Evolutionary conservation across 2,113 vertebrate species (phyloP).

Genomic region (Mus pahari): DNA sequence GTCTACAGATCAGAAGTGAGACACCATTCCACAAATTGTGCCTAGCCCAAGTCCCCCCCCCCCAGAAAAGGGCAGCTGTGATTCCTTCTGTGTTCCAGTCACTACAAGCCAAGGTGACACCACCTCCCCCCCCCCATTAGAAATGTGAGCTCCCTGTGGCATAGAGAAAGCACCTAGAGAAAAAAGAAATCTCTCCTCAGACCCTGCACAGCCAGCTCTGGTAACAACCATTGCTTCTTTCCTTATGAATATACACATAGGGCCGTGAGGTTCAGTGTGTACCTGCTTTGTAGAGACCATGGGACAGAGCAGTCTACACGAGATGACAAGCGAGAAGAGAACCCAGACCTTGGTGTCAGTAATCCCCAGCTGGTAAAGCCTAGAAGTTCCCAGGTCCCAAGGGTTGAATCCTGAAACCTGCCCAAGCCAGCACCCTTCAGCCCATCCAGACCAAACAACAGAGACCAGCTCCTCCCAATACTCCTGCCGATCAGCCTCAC

Average conservation of each 20-base stretch:
- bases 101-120: fast-evolving
- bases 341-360: neutral
- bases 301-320: neutral
- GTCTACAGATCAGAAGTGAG: fast-evolving
- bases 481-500: neutral
- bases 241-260: neutral
- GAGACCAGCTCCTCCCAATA: neutral
- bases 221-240: neutral
- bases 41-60: neutral
- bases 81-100: neutral
- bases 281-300: neutral
- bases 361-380: fast-evolving
- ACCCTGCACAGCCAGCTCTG: fast-evolving
- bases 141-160: neutral
- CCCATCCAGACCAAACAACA: neutral
- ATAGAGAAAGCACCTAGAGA: neutral
- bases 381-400: neutral
- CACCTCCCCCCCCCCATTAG: neutral
- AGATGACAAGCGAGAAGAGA: neutral
- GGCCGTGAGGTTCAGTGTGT: fast-evolving
- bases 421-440: too few relatives aligned
- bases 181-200: neutral
- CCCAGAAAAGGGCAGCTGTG: neutral
- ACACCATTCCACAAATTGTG: fast-evolving
- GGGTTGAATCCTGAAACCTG: neutral